Conservation (phyloP, 2,797 vertebrate genomes). For the Petrocephalus schoutedeni region DNA sequence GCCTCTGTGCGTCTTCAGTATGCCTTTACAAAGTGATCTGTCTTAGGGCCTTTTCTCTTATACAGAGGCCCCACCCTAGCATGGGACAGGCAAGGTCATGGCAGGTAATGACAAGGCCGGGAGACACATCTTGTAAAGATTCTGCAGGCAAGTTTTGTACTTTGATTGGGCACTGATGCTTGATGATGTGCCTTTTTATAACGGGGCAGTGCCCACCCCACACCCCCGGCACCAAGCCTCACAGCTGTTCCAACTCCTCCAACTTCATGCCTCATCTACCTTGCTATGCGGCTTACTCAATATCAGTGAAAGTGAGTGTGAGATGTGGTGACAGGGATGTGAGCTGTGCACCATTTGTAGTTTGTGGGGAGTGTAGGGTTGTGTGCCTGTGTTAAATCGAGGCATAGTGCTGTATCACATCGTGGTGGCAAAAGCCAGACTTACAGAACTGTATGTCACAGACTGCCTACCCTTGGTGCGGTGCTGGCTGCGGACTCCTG, state of each 20-base stretch:
- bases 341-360: background rate
- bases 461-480: background rate
- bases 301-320: background rate
- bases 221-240: background rate
- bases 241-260: background rate
- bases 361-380: background rate
- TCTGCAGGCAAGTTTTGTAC: background rate
- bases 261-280: background rate
- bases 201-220: background rate
- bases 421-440: background rate
- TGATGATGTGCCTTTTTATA: background rate
- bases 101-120: background rate
- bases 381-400: background rate
- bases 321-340: background rate
- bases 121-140: background rate
- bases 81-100: background rate
- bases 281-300: background rate
- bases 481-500: background rate
- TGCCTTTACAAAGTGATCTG: background rate
- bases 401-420: background rate
- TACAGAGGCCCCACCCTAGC: background rate
- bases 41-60: background rate
- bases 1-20: background rate
- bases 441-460: background rate
- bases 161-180: background rate